phyloP scores from a whole-genome alignment of 2,113 vertebrate species.

The cat (Felis catus) region DNA sequence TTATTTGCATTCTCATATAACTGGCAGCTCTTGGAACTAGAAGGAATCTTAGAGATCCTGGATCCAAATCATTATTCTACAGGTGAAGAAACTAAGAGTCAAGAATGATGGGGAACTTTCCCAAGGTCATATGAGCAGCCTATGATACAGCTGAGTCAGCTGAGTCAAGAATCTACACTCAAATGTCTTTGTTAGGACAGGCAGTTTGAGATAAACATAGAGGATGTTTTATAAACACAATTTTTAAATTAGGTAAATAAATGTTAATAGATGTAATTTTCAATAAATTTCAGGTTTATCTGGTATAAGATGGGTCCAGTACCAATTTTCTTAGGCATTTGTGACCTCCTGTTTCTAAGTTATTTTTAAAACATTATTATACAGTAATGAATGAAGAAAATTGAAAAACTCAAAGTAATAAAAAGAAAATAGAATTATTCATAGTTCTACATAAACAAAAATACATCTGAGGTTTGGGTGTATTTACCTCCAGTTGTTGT shows the following conservation, averaged over 20 bases:
- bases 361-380: not conserved
- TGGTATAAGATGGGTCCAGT: not conserved
- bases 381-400: not conserved
- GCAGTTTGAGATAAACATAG: not conserved
- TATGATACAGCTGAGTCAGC: not conserved
- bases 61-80: not conserved
- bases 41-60: not conserved
- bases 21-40: not conserved
- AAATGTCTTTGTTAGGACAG: not conserved
- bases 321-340: not conserved
- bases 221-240: not conserved
- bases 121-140: not conserved
- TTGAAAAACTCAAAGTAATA: not conserved
- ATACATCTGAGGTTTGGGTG: not conserved
- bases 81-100: not conserved
- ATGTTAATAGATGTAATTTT: not conserved
- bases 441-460: not conserved
- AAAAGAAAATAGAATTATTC: not conserved
- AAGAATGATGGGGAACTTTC: not conserved
- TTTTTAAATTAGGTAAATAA: not conserved
- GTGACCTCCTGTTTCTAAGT: not conserved
- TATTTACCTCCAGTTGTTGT: not conserved
- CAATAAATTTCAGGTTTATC: not conserved
- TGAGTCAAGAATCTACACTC: not conserved
- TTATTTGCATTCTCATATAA: constrained; percentile 21